phyloP scores from a whole-genome alignment of 2,113 vertebrate genomes.

The Ursus arctos region DNA sequence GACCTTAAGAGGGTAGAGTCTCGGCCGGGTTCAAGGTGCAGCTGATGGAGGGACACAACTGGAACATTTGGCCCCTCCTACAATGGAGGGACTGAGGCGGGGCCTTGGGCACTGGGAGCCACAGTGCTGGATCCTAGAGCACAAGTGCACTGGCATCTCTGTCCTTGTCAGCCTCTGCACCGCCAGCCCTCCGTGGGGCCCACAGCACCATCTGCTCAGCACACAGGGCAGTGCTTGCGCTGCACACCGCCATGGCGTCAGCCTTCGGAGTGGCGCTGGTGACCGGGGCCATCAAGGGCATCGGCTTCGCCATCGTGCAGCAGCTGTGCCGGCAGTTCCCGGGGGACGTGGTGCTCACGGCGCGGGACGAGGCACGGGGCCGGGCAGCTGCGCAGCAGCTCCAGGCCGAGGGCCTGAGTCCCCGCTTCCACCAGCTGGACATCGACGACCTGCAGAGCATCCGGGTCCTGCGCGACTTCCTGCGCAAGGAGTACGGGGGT shows the following conservation, averaged over 20 bases:
- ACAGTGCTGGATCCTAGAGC: neutral
- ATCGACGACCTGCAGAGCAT: too few relatives aligned
- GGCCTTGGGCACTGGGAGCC: neutral
- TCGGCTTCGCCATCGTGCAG: constrained; percentile 91
- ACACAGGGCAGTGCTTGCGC: neutral
- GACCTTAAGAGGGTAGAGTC: neutral
- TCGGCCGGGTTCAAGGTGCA: neutral
- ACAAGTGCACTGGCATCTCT: neutral
- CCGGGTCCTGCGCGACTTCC: too few relatives aligned
- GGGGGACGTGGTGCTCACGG: constrained; percentile 92
- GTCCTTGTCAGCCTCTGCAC: neutral
- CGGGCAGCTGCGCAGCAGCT: constrained; percentile 88
- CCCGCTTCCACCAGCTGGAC: too few relatives aligned
- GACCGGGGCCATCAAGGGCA: constrained; percentile 95
- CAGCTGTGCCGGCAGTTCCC: constrained; percentile 91
- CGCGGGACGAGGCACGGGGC: constrained; percentile 88
- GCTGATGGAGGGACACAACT: neutral
- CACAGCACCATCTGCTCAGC: neutral
- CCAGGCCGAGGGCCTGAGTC: constrained; percentile 67
- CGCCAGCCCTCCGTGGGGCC: neutral
- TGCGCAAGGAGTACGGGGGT: too few relatives aligned
- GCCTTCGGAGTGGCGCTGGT: constrained; percentile 91
- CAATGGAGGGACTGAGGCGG: neutral
- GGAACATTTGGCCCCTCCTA: neutral
- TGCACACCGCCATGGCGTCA: constrained; percentile 51